Evolutionary conservation across 2,113 vertebrate species (phyloP).

Genomic region (Astatoreochromis straeleni): DNA sequence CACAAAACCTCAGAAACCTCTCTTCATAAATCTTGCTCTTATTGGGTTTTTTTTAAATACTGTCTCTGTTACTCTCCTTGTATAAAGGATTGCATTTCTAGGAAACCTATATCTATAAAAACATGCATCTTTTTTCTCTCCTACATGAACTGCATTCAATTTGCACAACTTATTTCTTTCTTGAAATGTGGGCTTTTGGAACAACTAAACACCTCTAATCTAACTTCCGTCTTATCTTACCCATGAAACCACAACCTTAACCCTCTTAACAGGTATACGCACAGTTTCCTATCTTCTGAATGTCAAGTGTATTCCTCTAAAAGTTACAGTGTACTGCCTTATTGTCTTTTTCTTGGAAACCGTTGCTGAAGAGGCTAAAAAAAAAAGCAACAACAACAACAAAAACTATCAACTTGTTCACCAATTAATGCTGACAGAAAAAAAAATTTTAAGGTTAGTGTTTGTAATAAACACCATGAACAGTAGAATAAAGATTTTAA

Average conservation of each 20-base stretch:
- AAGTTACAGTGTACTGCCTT: not conserved
- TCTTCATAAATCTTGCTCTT: not conserved
- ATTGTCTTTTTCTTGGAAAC: not conserved
- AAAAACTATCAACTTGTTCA: not conserved
- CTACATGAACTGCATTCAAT: not conserved
- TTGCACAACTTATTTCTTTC: not conserved
- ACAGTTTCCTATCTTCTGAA: not conserved
- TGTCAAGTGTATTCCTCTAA: not conserved
- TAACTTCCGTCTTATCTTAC: not conserved
- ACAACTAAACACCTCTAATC: not conserved
- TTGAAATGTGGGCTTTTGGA: not conserved
- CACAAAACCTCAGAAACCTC: not conserved
- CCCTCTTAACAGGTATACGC: not conserved
- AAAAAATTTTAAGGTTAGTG: not conserved
- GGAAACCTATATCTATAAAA: not conserved
- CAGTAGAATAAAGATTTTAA: not conserved
- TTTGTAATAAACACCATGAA: not conserved
- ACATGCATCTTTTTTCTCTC: not conserved
- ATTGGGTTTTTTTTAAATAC: fast-evolving
- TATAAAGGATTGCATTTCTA: not conserved
- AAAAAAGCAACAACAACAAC: not conserved
- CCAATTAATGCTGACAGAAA: not conserved
- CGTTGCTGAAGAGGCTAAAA: not conserved
- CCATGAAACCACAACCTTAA: not conserved
- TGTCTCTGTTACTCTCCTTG: not conserved